These are phyloP conservation scores for Salminus brasiliensis DNA, from an alignment of 2,113 vertebrate species.

Conservation along the genomic window DNA sequence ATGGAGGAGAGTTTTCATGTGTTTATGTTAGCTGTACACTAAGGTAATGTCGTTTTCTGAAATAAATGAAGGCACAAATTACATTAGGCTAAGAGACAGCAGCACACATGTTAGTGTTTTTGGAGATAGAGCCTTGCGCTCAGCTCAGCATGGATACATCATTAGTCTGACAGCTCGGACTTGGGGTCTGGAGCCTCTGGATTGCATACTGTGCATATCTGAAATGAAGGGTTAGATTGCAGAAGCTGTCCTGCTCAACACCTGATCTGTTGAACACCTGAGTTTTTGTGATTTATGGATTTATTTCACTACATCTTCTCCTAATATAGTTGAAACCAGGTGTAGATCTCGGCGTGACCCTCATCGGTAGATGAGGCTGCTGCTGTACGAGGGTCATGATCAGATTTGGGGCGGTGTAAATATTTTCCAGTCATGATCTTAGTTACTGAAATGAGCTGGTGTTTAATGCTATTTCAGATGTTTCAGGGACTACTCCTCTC, in stretches of 20 bases:
- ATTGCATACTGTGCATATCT: not conserved
- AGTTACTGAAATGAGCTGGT: too few relatives aligned
- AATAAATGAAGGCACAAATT: constrained; percentile 67
- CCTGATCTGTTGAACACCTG: not conserved
- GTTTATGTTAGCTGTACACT: constrained; percentile 59
- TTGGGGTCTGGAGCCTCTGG: constrained; percentile 43
- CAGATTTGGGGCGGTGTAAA: too few relatives aligned
- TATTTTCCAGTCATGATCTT: too few relatives aligned
- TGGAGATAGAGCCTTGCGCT: constrained; percentile 57
- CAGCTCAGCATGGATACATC: constrained; percentile 68
- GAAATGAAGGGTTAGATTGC: too few relatives aligned
- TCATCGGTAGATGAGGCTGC: not conserved
- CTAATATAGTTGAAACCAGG: constrained; percentile 17
- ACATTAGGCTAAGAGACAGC: constrained; percentile 59
- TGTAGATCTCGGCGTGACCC: not conserved
- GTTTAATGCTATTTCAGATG: too few relatives aligned
- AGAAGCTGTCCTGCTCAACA: not conserved
- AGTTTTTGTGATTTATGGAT: not conserved
- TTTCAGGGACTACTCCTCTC: too few relatives aligned
- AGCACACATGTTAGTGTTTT: constrained; percentile 73
- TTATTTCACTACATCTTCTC: not conserved
- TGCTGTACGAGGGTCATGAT: not conserved
- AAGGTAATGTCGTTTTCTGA: constrained; percentile 61
- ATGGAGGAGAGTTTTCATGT: constrained; percentile 41
- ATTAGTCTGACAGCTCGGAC: constrained; percentile 66